Conservation (phyloP, 2,113 vertebrate genomes). For the Mormoops blainvillei region DNA sequence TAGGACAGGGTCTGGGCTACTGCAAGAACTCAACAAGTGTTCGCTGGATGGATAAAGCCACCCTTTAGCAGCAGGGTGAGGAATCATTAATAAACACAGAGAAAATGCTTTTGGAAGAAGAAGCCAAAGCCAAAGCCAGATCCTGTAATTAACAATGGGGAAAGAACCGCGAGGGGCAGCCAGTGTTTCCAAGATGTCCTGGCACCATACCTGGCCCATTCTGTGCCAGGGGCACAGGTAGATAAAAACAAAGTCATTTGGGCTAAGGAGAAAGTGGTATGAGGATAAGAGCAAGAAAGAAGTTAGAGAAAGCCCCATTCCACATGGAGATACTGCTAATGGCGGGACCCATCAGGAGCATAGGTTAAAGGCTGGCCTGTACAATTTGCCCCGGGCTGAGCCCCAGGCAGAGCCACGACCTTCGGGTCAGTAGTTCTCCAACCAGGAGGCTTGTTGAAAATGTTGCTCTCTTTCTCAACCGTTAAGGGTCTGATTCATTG, state of each 20-base stretch:
- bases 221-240: not conserved
- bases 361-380: not conserved
- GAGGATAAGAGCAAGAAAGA: not conserved
- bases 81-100: constrained; percentile 17
- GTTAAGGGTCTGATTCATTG: not conserved
- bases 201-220: not conserved
- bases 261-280: not conserved
- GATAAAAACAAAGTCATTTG: not conserved
- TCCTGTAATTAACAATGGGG: not conserved
- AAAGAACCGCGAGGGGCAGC: not conserved
- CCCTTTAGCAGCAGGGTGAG: not conserved
- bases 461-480: not conserved
- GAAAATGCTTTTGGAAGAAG: constrained; percentile 26
- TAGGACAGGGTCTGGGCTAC: not conserved
- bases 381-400: not conserved
- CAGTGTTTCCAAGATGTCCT: not conserved
- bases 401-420: not conserved
- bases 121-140: constrained; percentile 6
- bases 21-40: not conserved
- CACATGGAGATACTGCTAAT: not conserved
- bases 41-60: not conserved
- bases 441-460: not conserved
- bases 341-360: not conserved
- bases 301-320: not conserved
- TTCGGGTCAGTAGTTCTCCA: not conserved